Conservation (phyloP, 2,888 invertebrate species). For the Tubulanus polymorphus region DNA sequence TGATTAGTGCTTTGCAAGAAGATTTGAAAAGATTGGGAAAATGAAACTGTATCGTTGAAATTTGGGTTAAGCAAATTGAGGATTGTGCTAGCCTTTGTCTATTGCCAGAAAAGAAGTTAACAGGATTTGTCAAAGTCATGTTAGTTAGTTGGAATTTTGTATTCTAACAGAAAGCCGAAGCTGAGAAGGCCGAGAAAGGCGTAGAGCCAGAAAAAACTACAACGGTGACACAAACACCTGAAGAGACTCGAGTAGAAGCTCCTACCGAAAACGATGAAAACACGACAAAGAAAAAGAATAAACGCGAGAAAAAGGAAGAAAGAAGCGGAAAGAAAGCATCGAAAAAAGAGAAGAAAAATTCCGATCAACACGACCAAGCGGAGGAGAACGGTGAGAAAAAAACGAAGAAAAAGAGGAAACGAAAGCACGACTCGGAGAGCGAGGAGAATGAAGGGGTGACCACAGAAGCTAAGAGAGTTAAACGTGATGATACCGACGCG, state of each 20-base stretch:
- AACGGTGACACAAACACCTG: background rate
- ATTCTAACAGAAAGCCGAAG: conserved; percentile 7
- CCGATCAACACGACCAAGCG: conserved; percentile 6
- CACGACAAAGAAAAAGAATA: background rate
- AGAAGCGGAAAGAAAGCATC: conserved; percentile 13
- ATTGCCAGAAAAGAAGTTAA: too few relatives aligned
- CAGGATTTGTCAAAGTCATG: too few relatives aligned
- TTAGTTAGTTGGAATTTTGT: too few relatives aligned
- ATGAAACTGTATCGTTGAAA: too few relatives aligned
- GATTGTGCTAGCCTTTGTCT: too few relatives aligned
- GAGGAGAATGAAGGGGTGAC: conserved; percentile 5
- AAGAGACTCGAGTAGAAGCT: background rate
- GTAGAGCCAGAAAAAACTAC: conserved; percentile 43
- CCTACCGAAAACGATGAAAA: background rate
- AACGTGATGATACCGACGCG: too few relatives aligned
- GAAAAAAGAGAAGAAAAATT: conserved; percentile 44
- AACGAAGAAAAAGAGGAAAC: conserved; percentile 15
- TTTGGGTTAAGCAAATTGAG: too few relatives aligned
- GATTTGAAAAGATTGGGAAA: too few relatives aligned
- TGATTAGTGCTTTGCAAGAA: too few relatives aligned
- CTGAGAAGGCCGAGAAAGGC: conserved; percentile 23
- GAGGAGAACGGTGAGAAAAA: conserved; percentile 15
- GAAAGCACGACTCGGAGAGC: conserved; percentile 6
- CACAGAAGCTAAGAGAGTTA: too few relatives aligned
- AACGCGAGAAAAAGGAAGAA: conserved; percentile 9